Evolutionary conservation across 2,113 vertebrate species (phyloP), one percentile per base, ranked within the genome.

Genomic region (Eretmochelys imbricata): DNA sequence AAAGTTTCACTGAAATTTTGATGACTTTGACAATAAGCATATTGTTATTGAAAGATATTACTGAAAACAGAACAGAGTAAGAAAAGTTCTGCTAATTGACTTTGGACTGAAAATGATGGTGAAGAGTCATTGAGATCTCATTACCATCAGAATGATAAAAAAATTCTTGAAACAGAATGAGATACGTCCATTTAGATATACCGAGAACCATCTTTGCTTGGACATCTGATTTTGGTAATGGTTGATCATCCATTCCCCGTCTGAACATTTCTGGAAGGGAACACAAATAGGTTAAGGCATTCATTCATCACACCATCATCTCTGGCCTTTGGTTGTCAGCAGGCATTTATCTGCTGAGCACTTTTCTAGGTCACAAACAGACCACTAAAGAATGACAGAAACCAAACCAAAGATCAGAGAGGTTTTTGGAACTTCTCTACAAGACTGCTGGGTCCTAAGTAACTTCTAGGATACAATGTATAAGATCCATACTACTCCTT

Each of bases 381-480:
- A 81, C 29, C 2, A 9, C 48, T 83, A 14, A 42, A 35, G 22
- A 82, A 25, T 27, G 62, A 92, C 78, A 93, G 82, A 82, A 88
- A 82, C 25, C 24, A n/a, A 3, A 4, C 4, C 50, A 87, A 3
- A 0, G 2, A 29, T 2, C 8, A 84, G 62, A 11, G 88, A 76
- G 69, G 82, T 4, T 19, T 31, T 31, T 0, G 0, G 11, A 19
- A 62, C 65, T 86, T 78, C 62, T 72, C 79, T 0, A 0, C 46
- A 85, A 50, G 38, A 93, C 19, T 72, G 46, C 0, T 85, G 85
- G 29, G 48, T n/a, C 91, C 53, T 57, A 38, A 25, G 46, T 48
- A 59, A 80, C 35, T 27, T 35, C 5, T 51, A 17, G 8, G 19
- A 10, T 51, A 35, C 16, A 35, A 51, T 17, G 16, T 55, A 35